Evolutionary conservation across 1,140 invertebrate species (phyloP), one percentile per base, ranked within the genome.

Genomic region (Aricia agestis): DNA sequence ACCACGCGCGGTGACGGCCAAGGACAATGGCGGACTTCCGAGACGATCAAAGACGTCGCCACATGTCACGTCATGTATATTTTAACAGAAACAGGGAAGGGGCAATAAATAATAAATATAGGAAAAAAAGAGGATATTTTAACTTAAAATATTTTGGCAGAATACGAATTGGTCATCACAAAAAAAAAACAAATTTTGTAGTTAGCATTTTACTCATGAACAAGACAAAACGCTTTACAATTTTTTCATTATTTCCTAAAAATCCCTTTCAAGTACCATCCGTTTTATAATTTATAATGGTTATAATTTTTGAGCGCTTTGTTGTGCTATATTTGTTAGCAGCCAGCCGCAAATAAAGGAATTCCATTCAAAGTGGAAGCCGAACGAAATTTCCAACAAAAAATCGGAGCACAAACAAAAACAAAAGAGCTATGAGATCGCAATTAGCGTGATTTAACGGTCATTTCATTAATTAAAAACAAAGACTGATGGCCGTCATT

Each of bases 401-500:
- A 91, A 91, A 90, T 77, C 83, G 78, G 78, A 70, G 76, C 76
- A 77, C 71, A 84, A 90, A 89, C 87, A 88, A 89, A 90, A 89
- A 90, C 84, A 87, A 85, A 80, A 80, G 76, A 76, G 79, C 74
- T 78, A 78, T 79, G 78, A 80, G 82, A 80, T 82, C 80, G 82
- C 87, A 89, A 90, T 90, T 90, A 88, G 82, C 82, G 81, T 89
- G 87, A 91, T 91, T 91, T 90, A 91, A 91, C 84, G 84, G 81
- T 78, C 80, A 76, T 91, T 90, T 89, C 87, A 89, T 90, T 85
- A 85, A 89, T 86, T 81, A 73, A 75, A 80, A 79, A 85, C 84
- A 83, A 80, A 84, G 71, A 66, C 66, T 78, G 76, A 77, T 75
- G 77, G 71, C 76, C 36, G 36, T 36, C 36, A 9, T 36, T 36